These are phyloP conservation scores for Zelleria hepariella DNA, from an alignment of 2,888 invertebrate genomes.

Conservation along the genomic window DNA sequence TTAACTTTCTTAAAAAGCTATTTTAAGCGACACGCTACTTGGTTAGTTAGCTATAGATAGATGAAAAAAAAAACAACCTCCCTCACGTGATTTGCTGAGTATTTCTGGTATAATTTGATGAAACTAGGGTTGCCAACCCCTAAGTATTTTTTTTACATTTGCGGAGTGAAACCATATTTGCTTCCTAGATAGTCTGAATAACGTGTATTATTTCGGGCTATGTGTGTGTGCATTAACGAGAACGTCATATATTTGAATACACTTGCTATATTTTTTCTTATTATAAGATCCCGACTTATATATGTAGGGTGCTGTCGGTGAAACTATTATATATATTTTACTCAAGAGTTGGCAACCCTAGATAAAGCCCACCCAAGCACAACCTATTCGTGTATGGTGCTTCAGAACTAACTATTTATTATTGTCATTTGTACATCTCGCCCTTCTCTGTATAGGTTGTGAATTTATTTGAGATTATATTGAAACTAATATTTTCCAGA, in stretches of 20 bases:
- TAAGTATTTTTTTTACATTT: no score
- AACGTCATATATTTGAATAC: no score
- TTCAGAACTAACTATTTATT: conserved; percentile 22
- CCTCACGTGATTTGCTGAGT: no score
- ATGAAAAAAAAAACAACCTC: not conserved
- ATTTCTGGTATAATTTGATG: no score
- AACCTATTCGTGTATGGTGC: conserved; percentile 42
- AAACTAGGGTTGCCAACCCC: no score
- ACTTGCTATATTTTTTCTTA: no score
- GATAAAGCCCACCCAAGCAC: conserved; percentile 41
- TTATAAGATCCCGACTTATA: no score
- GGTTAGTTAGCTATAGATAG: not conserved
- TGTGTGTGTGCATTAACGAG: no score
- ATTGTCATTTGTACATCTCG: not conserved
- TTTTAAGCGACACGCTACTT: not conserved
- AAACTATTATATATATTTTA: not conserved
- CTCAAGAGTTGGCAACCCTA: conserved; percentile 13
- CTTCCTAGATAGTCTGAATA: no score
- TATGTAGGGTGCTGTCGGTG: not conserved
- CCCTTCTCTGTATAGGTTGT: not conserved
- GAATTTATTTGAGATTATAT: not conserved
- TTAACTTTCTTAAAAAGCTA: not conserved
- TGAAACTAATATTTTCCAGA: not conserved
- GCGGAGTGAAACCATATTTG: no score
- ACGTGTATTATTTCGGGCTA: no score